These are phyloP conservation scores for Panagrolaimus sp. DNA, from an alignment of 1,140 invertebrate species.

Conservation along the genomic window DNA sequence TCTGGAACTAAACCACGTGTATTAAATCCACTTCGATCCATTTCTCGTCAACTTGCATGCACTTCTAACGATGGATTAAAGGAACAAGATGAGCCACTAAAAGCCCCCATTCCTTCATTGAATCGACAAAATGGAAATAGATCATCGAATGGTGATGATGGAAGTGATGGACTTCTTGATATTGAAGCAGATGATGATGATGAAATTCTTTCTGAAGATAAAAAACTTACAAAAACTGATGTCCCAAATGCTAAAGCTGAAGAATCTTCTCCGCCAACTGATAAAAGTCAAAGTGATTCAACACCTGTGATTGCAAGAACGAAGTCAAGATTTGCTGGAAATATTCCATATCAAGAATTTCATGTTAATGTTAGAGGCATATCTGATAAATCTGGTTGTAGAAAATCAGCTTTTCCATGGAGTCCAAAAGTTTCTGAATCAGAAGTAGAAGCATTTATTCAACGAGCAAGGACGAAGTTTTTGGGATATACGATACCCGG, in stretches of 20 bases:
- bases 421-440: constrained; percentile 44
- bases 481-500: constrained; percentile 48
- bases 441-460: constrained; percentile 50
- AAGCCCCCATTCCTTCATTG: not conserved
- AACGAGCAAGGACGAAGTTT: constrained; percentile 45
- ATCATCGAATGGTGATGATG: not conserved
- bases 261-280: not conserved
- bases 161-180: not conserved
- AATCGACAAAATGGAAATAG: not conserved
- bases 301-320: not conserved
- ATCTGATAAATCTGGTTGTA: constrained; percentile 47
- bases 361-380: constrained; percentile 33
- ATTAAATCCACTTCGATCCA: not conserved
- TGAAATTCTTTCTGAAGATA: constrained; percentile 9
- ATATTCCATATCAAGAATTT: not conserved
- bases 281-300: not conserved
- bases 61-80: not conserved
- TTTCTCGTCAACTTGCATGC: constrained; percentile 14
- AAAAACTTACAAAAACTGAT: no score
- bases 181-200: not conserved
- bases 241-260: constrained; percentile 10
- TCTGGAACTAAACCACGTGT: no score
- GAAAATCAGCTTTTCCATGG: constrained; percentile 40
- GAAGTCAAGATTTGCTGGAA: not conserved
- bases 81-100: not conserved